phyloP scores from a whole-genome alignment of 2,888 invertebrate species.

The Ceramica pisi region DNA sequence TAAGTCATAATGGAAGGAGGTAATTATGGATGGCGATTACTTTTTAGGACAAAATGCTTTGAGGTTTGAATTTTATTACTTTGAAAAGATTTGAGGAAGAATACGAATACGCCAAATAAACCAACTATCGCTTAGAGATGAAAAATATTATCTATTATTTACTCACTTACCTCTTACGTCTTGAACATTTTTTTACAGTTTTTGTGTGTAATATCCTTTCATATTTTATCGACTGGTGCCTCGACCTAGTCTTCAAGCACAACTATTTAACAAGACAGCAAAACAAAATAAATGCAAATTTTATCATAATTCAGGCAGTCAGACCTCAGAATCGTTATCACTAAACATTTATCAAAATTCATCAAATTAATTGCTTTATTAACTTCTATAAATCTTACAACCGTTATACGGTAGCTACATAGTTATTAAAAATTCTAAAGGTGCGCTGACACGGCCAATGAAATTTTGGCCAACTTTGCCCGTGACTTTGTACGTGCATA shows the following conservation, averaged over 20 bases:
- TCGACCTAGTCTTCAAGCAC: neutral
- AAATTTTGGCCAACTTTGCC: too few species aligned
- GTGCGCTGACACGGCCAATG: too few species aligned
- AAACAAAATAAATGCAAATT: constrained; percentile 41
- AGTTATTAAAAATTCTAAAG: constrained; percentile 56
- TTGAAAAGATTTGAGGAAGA: neutral
- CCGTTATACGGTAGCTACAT: constrained; percentile 64
- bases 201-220: neutral
- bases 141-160: neutral
- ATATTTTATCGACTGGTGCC: neutral
- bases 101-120: neutral
- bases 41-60: neutral
- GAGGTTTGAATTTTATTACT: neutral
- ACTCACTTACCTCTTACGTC: neutral
- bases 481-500: too few species aligned
- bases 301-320: constrained; percentile 5
- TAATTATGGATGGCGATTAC: too few species aligned
- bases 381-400: constrained; percentile 61
- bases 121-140: neutral
- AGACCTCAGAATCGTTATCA: constrained; percentile 34
- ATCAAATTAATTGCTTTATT: constrained; percentile 69
- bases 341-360: constrained; percentile 49
- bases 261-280: neutral
- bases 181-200: neutral
- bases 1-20: neutral